Evolutionary conservation across 2,113 vertebrate genomes (phyloP).

Genomic region (Datnioides undecimradiatus): DNA sequence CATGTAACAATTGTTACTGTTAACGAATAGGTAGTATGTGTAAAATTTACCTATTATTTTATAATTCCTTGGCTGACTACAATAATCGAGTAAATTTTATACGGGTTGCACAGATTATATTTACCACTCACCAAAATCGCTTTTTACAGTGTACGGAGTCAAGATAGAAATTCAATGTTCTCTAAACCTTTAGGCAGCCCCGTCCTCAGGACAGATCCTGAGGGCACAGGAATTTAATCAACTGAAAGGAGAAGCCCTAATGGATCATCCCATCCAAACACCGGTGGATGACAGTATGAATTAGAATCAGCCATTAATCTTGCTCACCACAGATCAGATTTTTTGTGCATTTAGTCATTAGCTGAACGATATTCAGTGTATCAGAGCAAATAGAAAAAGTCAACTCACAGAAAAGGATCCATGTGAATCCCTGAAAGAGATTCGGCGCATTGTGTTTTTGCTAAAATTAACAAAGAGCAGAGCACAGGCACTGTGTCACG

Average conservation of each 20-base stretch:
- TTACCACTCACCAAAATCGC: too few species aligned
- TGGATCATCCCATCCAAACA: conserved; percentile 26
- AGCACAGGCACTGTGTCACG: background rate
- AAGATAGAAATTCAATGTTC: conserved; percentile 24
- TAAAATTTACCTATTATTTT: too few species aligned
- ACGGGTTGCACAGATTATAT: too few species aligned
- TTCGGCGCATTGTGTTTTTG: background rate
- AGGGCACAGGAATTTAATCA: conserved; percentile 44
- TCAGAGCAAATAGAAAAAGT: background rate
- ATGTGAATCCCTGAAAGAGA: background rate
- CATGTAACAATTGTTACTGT: too few species aligned
- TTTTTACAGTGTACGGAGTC: too few species aligned
- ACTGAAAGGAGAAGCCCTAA: conserved; percentile 47
- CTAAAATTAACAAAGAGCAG: background rate
- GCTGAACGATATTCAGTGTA: background rate
- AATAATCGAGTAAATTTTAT: too few species aligned
- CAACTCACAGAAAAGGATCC: background rate
- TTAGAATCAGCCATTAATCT: conserved; percentile 39
- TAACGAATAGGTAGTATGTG: too few species aligned
- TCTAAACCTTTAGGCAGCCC: conserved; percentile 1
- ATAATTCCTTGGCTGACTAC: too few species aligned
- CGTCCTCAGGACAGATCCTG: conserved; percentile 11
- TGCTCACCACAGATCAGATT: background rate
- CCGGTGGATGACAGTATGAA: conserved; percentile 36
- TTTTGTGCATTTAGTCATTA: conserved; percentile 11